A percentile compares a stretch with the other conserved stretches of the same genome.
phyloP scores from a whole-genome alignment of 1,140 invertebrate species.

The Arion vulgaris region DNA sequence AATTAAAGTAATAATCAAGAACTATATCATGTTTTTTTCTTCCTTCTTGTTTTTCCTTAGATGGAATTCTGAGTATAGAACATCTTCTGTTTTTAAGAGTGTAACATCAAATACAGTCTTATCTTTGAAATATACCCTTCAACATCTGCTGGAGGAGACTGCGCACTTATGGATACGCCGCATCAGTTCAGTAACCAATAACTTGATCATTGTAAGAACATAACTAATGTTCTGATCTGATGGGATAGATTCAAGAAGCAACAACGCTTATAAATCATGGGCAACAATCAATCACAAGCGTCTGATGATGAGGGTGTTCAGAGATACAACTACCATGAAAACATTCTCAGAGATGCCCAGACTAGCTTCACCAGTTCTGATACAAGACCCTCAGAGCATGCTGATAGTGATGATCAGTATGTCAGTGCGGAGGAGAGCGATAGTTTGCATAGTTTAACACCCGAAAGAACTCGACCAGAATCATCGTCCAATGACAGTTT shows the following conservation, averaged over 20 bases:
- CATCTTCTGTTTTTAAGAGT: too few species aligned
- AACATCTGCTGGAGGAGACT: too few species aligned
- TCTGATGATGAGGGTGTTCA: constrained; percentile 8
- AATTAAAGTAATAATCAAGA: too few species aligned
- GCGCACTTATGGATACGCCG: too few species aligned
- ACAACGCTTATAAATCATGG: neutral
- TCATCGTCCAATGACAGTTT: constrained; percentile 21
- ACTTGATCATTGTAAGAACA: too few species aligned
- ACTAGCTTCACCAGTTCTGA: neutral
- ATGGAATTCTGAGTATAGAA: too few species aligned
- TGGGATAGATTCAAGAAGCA: neutral
- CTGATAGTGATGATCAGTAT: constrained; percentile 10
- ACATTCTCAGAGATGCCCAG: constrained; percentile 9
- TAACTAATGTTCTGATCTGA: too few species aligned
- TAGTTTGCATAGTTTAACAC: constrained; percentile 23
- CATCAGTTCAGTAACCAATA: too few species aligned
- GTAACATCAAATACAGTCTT: too few species aligned
- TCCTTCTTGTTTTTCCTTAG: too few species aligned
- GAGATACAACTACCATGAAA: constrained; percentile 29
- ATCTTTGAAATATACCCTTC: too few species aligned
- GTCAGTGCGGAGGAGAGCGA: constrained; percentile 29
- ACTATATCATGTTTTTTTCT: too few species aligned
- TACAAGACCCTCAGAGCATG: neutral
- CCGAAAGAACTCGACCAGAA: constrained; percentile 27
- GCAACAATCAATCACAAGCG: constrained; percentile 16